Base-by-base conservation (phyloP, 2,113 vertebrate species). In the Sebastes schlegelii region DNA sequence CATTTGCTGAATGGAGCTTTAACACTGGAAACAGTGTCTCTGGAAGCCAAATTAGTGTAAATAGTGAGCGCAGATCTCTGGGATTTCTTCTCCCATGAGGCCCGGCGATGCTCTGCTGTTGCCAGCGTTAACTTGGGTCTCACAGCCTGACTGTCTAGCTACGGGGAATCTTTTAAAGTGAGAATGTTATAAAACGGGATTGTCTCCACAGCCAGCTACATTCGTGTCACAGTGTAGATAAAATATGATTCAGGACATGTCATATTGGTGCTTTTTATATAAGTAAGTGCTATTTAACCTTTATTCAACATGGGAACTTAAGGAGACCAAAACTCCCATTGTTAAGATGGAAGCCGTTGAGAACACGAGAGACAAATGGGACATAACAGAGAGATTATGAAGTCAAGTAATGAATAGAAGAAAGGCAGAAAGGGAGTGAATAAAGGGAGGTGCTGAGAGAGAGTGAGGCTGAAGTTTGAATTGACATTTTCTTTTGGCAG, bases 401-500 rank as follows among this genome's bases (percentile, higher is more conserved):
- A 7, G 34, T 58, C 40, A 67, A 65, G 6, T 61, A 23, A n/a
- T 49, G 4, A 66, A 43, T 6, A 19, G 34, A 40, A 60, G 58
- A 69, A 14, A 64, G 2, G 51, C 14, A 23, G 6, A 62, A 43
- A 58, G 13, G 4, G 5, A 82, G 4, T 26, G 40, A 23, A 19
- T 5, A 2, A 2, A 79, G 43, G n/a, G 54, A 54, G 17, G 26
- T 4, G 13, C 48, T 23, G 46, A 42, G 68, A 49, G 62, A 58
- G 49, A 48, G n/a, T 13, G 17, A 70, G 21, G 74, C 67, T 65
- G 68, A 83, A 60, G 66, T 82, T 88, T 83, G 60, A 90, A 83
- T 54, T 86, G 79, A 84, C 69, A 80, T 89, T 79, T 88, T 87
- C 48, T 79, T 54, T 74, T 80, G 86, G 79, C 82, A 78, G 82